Conservation (phyloP, 1,140 invertebrate species). For the Platyura marginata region DNA sequence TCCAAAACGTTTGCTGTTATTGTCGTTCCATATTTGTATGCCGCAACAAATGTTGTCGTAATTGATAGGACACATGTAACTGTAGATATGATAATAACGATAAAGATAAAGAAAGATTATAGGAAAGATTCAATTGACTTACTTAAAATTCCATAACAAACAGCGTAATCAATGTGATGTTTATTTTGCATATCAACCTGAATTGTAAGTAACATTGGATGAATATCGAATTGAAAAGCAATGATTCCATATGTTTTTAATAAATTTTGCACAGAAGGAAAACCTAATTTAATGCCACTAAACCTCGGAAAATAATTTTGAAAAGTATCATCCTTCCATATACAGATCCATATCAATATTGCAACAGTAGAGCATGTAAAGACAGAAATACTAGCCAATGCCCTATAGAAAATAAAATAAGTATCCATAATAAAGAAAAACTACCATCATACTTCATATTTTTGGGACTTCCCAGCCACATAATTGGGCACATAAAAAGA, state of each 20-base stretch:
- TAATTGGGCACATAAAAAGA: constrained; percentile 45
- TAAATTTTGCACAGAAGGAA: constrained; percentile 26
- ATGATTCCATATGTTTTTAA: constrained; percentile 41
- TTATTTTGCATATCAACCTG: constrained; percentile 62
- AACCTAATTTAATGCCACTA: constrained; percentile 4
- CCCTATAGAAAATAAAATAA: constrained; percentile 20
- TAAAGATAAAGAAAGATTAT: too few relatives aligned
- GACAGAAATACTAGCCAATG: constrained; percentile 36
- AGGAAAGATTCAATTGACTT: constrained; percentile 9
- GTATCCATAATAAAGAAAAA: neutral
- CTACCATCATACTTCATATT: constrained; percentile 49
- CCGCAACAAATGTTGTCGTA: constrained; percentile 37
- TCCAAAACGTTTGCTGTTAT: constrained; percentile 30
- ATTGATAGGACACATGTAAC: constrained; percentile 37
- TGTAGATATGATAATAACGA: too few relatives aligned
- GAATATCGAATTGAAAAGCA: constrained; percentile 59
- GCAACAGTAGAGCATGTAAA: constrained; percentile 34
- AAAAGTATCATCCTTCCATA: neutral
- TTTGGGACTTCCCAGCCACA: constrained; percentile 69
- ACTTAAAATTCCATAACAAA: constrained; percentile 43
- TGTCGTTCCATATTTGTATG: constrained; percentile 36
- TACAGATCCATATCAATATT: constrained; percentile 27
- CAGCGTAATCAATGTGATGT: constrained; percentile 37
- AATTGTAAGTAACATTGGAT: constrained; percentile 56
- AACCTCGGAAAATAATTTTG: too few relatives aligned